Evolutionary conservation across 2,797 vertebrate genomes (phyloP).

Genomic region (Anisognathus igniventris): DNA sequence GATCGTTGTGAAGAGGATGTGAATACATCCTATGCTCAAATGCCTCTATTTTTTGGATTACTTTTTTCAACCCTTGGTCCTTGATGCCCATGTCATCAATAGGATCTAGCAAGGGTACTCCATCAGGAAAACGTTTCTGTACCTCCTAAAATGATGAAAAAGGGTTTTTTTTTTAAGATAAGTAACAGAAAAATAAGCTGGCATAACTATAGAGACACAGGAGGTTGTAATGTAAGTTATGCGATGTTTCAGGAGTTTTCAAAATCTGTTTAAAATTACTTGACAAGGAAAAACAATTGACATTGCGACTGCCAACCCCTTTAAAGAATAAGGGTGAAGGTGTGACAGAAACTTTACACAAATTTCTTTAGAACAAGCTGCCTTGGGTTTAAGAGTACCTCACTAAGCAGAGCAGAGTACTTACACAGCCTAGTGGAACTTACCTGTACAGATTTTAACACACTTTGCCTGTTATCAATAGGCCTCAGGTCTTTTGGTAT

Average conservation of each 20-base stretch:
- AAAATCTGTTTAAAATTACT: neutral
- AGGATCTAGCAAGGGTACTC: constrained; percentile 90
- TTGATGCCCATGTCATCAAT: constrained; percentile 98
- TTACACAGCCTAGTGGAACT: neutral
- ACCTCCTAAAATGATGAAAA: constrained; percentile 83
- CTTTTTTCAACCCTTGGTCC: constrained; percentile 91
- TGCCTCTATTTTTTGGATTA: constrained; percentile 95
- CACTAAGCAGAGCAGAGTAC: neutral
- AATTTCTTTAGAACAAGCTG: neutral
- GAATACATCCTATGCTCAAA: constrained; percentile 98
- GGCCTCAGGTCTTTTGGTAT: constrained; percentile 94
- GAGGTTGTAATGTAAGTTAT: neutral
- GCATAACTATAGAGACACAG: neutral
- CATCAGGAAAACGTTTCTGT: constrained; percentile 94
- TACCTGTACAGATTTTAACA: constrained; percentile 95
- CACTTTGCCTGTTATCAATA: constrained; percentile 91
- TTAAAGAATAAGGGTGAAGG: neutral
- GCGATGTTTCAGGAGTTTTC: neutral
- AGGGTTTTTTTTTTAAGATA: neutral
- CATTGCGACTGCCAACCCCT: neutral
- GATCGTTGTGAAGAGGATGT: constrained; percentile 92
- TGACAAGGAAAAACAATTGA: neutral
- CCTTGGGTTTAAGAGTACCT: neutral
- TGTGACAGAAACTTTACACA: neutral
- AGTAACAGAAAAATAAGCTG: neutral